These are phyloP conservation scores for Cremastobaeus sp. DNA, from an alignment of 2,888 invertebrate genomes.

Conservation along the genomic window DNA sequence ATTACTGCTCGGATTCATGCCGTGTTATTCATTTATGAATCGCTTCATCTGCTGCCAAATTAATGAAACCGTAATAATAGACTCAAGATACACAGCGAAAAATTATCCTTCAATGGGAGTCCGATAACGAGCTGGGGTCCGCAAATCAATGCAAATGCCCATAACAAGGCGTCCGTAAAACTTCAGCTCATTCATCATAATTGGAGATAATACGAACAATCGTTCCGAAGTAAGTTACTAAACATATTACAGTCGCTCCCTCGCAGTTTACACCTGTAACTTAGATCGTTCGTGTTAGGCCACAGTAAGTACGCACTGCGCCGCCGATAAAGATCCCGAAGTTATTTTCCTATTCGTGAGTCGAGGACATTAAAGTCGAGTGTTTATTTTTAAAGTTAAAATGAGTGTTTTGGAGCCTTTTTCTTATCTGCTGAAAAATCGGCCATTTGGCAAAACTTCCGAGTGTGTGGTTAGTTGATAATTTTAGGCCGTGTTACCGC, in stretches of 20 bases:
- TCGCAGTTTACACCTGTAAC: constrained; percentile 46
- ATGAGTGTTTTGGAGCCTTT: constrained; percentile 14
- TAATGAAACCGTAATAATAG: no score
- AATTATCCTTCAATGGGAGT: no score
- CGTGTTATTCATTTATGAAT: no score
- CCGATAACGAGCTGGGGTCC: no score
- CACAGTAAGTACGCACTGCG: constrained; percentile 38
- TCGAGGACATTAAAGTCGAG: constrained; percentile 43
- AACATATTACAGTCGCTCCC: constrained; percentile 29
- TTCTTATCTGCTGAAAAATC: constrained; percentile 12
- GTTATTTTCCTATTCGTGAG: constrained; percentile 53
- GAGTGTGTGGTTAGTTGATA: no score
- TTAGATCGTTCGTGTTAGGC: constrained; percentile 46
- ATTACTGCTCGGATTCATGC: no score
- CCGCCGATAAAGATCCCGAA: constrained; percentile 45
- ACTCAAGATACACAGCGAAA: no score
- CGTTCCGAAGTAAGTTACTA: no score
- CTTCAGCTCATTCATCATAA: neutral
- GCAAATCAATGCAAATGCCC: neutral
- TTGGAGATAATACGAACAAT: no score
- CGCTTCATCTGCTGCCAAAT: no score
- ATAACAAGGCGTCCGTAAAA: neutral
- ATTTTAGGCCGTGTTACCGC: no score
- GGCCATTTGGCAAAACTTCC: no score
- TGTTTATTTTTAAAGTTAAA: constrained; percentile 46